Percentiles rank a stretch among this genome's conserved stretches.
Evolutionary conservation across 2,113 vertebrate species (phyloP).

Genomic region (Brachirus orientalis): DNA sequence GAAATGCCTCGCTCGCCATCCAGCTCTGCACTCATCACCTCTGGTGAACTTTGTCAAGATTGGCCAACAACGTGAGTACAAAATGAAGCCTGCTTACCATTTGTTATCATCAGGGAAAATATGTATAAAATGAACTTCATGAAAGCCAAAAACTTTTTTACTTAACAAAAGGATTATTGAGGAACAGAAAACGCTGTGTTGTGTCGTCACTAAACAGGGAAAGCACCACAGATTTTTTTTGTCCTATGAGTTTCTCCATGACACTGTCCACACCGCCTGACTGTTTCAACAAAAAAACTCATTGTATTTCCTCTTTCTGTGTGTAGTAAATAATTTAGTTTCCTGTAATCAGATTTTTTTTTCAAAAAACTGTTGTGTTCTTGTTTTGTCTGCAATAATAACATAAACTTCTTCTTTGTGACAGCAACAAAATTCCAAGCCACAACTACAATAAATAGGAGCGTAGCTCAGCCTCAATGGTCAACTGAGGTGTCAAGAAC

Average conservation of each 20-base stretch:
- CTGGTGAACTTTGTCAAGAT: conserved; percentile 61
- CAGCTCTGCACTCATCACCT: conserved; percentile 23
- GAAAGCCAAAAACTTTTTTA: not conserved
- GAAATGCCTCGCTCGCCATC: conserved; percentile 74
- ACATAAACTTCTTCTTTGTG: not conserved
- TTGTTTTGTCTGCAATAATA: not conserved
- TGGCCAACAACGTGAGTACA: conserved; percentile 65
- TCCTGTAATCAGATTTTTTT: not conserved
- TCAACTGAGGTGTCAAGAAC: not conserved
- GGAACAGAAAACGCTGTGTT: conserved; percentile 41
- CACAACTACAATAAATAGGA: not conserved
- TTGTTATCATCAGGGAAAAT: not conserved
- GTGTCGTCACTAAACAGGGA: conserved; percentile 37
- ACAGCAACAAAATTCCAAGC: conserved; percentile 9
- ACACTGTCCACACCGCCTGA: conserved; percentile 2
- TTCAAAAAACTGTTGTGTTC: not conserved
- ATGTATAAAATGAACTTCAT: not conserved
- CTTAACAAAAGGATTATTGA: conserved; percentile 18
- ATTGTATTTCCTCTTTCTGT: conserved; percentile 39
- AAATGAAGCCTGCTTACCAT: not conserved
- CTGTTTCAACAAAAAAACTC: not conserved
- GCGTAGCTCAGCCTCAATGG: not conserved
- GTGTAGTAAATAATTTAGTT: conserved; percentile 8
- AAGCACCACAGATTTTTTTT: conserved; percentile 32
- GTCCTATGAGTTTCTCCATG: conserved; percentile 1